A percentile compares a stretch with the other conserved stretches of the same genome.
Evolutionary conservation across 2,113 vertebrate genomes (phyloP).

Genomic region (Coptodon bakossiorum): DNA sequence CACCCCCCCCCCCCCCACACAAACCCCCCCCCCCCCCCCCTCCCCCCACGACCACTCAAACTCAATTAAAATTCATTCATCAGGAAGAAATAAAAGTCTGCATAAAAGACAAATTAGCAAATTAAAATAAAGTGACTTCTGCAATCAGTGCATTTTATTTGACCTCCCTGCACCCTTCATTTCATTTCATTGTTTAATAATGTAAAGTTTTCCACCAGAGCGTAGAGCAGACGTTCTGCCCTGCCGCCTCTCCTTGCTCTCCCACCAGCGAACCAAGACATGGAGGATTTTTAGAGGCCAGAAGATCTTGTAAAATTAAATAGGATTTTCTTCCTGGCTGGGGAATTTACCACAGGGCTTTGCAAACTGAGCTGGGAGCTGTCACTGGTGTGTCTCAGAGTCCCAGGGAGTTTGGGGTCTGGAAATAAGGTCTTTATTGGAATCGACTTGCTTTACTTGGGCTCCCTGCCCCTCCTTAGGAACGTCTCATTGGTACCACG

Average conservation of each 20-base stretch:
- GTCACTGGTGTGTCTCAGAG: slow-evolving; percentile 58
- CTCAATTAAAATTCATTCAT: not conserved
- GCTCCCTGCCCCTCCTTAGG: slow-evolving; percentile 50
- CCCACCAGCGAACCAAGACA: slow-evolving; percentile 40
- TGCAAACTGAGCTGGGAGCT: slow-evolving; percentile 55
- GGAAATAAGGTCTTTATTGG: slow-evolving; percentile 62
- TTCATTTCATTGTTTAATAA: slow-evolving; percentile 9
- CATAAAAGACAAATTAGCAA: not conserved
- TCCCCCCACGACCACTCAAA: not conserved
- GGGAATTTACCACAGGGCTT: slow-evolving; percentile 62
- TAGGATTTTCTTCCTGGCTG: slow-evolving; percentile 71
- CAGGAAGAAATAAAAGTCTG: not conserved
- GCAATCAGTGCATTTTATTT: not conserved
- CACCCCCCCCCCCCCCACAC: too few relatives aligned
- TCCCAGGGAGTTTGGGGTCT: slow-evolving; percentile 36
- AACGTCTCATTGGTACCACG: slow-evolving; percentile 40
- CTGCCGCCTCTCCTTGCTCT: slow-evolving; percentile 7
- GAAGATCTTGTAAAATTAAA: slow-evolving; percentile 73
- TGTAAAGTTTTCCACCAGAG: slow-evolving; percentile 12
- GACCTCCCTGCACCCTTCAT: not conserved
- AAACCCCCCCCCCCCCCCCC: too few relatives aligned
- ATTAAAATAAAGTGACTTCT: not conserved
- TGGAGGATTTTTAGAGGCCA: slow-evolving; percentile 57
- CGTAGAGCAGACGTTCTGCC: slow-evolving; percentile 1
- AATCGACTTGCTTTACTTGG: slow-evolving; percentile 51